Base-by-base conservation (phyloP, 30 jellyfish, hydroid and myxozoan genomes). In the Catostylus mosaicus region DNA sequence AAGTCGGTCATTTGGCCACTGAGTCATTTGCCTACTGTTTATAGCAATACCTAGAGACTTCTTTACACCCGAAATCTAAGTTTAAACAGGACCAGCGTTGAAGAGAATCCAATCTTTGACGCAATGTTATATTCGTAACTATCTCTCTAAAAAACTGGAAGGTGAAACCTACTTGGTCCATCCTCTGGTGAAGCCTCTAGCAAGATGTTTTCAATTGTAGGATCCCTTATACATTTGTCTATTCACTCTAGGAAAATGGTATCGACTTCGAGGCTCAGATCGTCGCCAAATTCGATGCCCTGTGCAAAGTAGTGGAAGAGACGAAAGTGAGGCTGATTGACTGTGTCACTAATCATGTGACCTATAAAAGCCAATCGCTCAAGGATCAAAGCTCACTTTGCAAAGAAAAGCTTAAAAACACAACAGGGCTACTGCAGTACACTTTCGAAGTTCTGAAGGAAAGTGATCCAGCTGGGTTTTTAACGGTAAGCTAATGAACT, bases 241-340 rank as follows among this genome's bases (percentile, higher is more conserved):
- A 45, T 69, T 48, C 32, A n/a, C 14, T 27, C 19, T 62, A 92
- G 98, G 98, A 92, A 77, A 92, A 92, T 63, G 96, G 97, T 7
- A 85, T 92, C 26, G 96, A 92, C 4, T 86, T 92, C 61, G 98
- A 92, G 73, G 92, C 98, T 3, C 97, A 86, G 52, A 88, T 92
- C 31, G 98, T 92, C n/a, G 98, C 98, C 32, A 75, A 92, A 61
- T 87, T 80, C 46, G 98, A 92, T 60, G 82, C 82, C 1, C 22
- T 92, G 36, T 60, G 85, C 76, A 75, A 47, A 62, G 38, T 67
- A 30, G 40, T 92, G 66, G 96, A 86, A 24, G 87, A 92, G 61
- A 92, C 83, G 74, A 92, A 86, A 72, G 37, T 50, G 22, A 59
- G 33, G 54, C 81, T 92, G 62, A 16, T 92, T 34, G 95, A 76